A percentile compares a stretch with the other conserved stretches of the same genome.
Evolutionary conservation across 1,140 invertebrate genomes (phyloP).

Genomic region (Ridgeia piscesae): DNA sequence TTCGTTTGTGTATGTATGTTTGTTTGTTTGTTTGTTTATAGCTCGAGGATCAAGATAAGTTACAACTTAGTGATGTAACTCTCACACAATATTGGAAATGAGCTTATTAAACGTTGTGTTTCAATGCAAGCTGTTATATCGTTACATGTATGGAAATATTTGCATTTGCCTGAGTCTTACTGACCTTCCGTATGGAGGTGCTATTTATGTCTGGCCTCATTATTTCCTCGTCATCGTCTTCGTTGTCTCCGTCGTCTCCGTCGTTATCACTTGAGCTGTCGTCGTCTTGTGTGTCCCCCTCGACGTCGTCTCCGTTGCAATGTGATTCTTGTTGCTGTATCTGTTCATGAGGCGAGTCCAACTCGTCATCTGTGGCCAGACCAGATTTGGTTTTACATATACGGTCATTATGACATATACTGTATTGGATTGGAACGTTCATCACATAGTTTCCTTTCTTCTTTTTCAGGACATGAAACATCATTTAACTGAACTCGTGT

Average conservation of each 20-base stretch:
- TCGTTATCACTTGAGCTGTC: background rate
- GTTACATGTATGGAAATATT: background rate
- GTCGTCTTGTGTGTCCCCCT: background rate
- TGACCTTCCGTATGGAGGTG: background rate
- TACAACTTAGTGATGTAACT: too few relatives aligned
- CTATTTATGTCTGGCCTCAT: background rate
- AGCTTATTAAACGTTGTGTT: too few relatives aligned
- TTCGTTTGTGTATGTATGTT: too few relatives aligned
- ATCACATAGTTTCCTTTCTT: too few relatives aligned
- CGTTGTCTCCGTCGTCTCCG: background rate
- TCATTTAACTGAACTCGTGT: too few relatives aligned
- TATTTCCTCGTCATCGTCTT: background rate
- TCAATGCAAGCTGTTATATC: too few relatives aligned
- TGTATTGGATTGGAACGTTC: too few relatives aligned
- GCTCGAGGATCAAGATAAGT: too few relatives aligned
- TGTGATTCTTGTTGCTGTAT: background rate
- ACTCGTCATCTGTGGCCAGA: background rate
- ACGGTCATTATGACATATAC: too few relatives aligned
- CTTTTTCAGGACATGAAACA: too few relatives aligned
- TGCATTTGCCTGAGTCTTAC: background rate
- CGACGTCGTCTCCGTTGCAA: background rate
- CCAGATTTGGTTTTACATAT: too few relatives aligned
- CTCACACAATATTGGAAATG: background rate
- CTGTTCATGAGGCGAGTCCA: background rate
- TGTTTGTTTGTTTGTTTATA: too few relatives aligned